Evolutionary conservation across 2,888 invertebrate species (phyloP).

Genomic region (Chaetogeoica ovagalla): DNA sequence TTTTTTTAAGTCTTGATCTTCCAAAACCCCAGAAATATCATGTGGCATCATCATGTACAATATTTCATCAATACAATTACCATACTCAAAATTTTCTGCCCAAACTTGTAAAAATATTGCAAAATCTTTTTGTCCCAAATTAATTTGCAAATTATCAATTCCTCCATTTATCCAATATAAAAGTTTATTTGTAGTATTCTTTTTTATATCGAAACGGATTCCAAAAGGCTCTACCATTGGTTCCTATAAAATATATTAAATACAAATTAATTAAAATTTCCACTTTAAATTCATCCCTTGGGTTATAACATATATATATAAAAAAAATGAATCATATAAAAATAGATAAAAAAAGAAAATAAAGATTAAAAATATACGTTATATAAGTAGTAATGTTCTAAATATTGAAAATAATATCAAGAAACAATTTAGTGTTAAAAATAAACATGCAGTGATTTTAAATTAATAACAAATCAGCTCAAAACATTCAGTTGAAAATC

Average conservation of each 20-base stretch:
- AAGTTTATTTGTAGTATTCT: conserved; percentile 63
- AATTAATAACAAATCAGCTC: too few species aligned
- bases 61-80: conserved; percentile 39
- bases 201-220: conserved; percentile 73
- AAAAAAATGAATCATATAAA: too few species aligned
- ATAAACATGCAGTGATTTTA: too few species aligned
- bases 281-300: background rate
- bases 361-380: too few species aligned
- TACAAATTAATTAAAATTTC: conserved; percentile 7
- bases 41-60: conserved; percentile 14
- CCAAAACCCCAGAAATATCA: conserved; percentile 56
- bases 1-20: conserved; percentile 68
- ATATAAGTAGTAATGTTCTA: too few species aligned
- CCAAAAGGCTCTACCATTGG: conserved; percentile 75
- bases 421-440: too few species aligned
- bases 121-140: conserved; percentile 74
- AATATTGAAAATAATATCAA: too few species aligned
- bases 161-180: conserved; percentile 68
- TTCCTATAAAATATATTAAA: conserved; percentile 62
- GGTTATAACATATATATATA: too few species aligned
- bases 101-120: conserved; percentile 73
- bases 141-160: conserved; percentile 69
- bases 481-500: too few species aligned
- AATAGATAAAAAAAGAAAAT: too few species aligned
- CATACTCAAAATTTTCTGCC: conserved; percentile 56